Evolutionary conservation across 2,888 invertebrate species (phyloP), one percentile per base, ranked within the genome.

Genomic region (Agrenia bidenticulata): DNA sequence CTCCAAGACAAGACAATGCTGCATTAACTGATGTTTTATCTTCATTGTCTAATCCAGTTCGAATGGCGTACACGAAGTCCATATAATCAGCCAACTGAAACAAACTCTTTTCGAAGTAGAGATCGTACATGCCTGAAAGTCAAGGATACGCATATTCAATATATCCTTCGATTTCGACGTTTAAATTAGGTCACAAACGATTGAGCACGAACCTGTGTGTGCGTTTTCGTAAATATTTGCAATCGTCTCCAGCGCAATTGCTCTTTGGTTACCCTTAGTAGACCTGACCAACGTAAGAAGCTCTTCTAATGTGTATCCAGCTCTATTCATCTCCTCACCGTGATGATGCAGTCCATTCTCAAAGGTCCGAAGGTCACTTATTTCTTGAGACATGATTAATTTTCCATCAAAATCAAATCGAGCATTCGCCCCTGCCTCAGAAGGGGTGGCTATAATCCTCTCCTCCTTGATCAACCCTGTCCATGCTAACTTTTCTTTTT

Each of bases 301-400:
- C 81, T 97, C 97, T 73, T 90, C 89, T 13, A 97, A 79, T 0
- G 93, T 88, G 80, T 96, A 97, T 0, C 96, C 96, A 1, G 96
- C 91, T 67, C 93, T 84, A 68, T 88, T 89, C 7, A 94, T 89
- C 79, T 97, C 96, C 73, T 92, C 90, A 0, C 95, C 95, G 80
- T 97, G 97, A 80, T 96, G 91, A 80, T 93, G 94, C 17, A 97
- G 83, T 45, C 87, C 88, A 26, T 85, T 79, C 69, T 85, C 84
- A 55, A 83, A 83, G 64, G 75, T 67, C 11, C n/a, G 17, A 15
- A 51, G n/a, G 42, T 70, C 67, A 5, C 54, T 21, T n/a, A 51
- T 37, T 2, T 0, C 42, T 7, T 64, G 51, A 1, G 17, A 24
- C 9, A 64, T 26, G 42, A 66, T 26, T 17, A 72, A 19, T 4